A percentile compares a stretch with the other conserved stretches of the same genome.
Conservation (phyloP, 2,113 vertebrate species). For the Anser brachyrhynchus region DNA sequence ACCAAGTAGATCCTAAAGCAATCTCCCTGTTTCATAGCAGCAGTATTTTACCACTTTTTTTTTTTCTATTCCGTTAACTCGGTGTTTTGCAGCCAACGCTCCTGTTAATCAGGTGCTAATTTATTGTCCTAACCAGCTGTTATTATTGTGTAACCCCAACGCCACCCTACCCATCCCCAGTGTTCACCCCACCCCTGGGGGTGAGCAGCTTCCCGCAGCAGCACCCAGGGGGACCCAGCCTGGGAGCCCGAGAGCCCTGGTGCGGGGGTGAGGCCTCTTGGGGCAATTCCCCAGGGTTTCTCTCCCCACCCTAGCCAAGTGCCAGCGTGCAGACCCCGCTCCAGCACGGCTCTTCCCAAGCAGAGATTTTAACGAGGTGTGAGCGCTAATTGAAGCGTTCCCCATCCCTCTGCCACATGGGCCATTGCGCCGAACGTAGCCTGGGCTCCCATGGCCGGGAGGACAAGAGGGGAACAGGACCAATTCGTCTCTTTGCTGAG, state of each 20-base stretch:
- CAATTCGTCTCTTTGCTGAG: too few species aligned
- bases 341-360: neutral
- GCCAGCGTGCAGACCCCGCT: accelerated
- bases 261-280: accelerated
- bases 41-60: neutral
- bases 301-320: neutral
- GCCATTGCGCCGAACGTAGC: neutral
- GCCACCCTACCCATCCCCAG: neutral
- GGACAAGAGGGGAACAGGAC: neutral
- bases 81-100: neutral
- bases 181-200: too few species aligned
- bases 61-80: neutral
- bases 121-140: constrained; percentile 34
- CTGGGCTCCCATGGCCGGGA: neutral
- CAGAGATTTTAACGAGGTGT: neutral
- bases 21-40: neutral
- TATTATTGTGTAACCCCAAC: neutral
- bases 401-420: neutral
- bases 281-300: neutral
- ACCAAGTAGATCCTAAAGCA: neutral
- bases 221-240: too few species aligned
- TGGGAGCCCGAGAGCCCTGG: too few species aligned
- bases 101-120: constrained; percentile 57
- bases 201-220: too few species aligned
- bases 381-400: neutral